Evolutionary conservation across 2,113 vertebrate genomes (phyloP), one percentile per base, ranked within the genome.

Genomic region (Macquaria ambigua): DNA sequence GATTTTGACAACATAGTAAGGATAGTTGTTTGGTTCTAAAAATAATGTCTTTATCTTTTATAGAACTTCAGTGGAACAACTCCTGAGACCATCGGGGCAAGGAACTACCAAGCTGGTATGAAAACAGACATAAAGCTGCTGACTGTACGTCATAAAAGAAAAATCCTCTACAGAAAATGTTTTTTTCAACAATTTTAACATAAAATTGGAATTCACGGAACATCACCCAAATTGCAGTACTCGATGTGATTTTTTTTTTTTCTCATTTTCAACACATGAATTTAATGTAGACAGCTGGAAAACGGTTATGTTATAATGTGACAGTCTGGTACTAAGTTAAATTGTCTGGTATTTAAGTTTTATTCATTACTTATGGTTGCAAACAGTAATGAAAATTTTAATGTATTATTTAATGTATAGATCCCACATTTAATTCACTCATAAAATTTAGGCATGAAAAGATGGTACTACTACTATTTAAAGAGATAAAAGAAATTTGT

Each of bases 51-150:
- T 58, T 77, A 4, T 64, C 85, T 70, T 79, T 41, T 81, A 25
- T 48, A 99, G 98, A 95, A 87, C 79, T 99, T 99, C 89, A 93
- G 2, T 74, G 98, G 95, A 82, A 97, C 94, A 23, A 98, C 97
- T 8, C 98, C 98, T 39, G 96, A 99, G 82, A 91, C 95, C 11
- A 99, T 99, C 75, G 98, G 97, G 56, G 94, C 96, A 59, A 96
- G 90, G 77, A 99, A 99, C 95, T 99, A 99, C 92, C 97, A 98
- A 0, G 98, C 98, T 91, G 98, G 98, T 99, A 46, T 93, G 89
- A 76, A 61, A 72, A 85, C 50, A 4, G 18, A 31, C 18, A 34
- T 28, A 12, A 67, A 72, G 55, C n/a, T 64, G 0, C 74, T 37
- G 20, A 83, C 55, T 23, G 20, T 48, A 56, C 6, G 14, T 55